phyloP scores from a whole-genome alignment of 2,888 invertebrate genomes.

The Andricus quercusramuli region DNA sequence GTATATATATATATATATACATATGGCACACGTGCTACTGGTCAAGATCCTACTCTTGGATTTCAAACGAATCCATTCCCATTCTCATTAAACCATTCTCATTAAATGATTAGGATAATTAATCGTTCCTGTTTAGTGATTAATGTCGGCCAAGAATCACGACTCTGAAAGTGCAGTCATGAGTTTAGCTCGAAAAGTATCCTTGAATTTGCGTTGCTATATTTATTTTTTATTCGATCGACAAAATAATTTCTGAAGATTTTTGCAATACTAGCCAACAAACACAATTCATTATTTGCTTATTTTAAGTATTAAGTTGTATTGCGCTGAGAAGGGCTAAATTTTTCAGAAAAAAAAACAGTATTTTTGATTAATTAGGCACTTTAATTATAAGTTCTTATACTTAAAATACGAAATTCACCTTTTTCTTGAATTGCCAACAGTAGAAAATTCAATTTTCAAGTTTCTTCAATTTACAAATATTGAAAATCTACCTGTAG shows the following conservation, averaged over 20 bases:
- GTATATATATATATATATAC: background rate
- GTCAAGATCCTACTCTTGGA: conserved; percentile 28
- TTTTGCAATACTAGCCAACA: too few species aligned
- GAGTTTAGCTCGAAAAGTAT: conserved; percentile 25
- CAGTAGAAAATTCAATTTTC: too few species aligned
- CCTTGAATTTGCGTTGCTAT: conserved; percentile 8
- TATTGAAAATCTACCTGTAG: too few species aligned
- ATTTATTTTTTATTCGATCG: background rate
- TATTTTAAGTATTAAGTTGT: too few species aligned
- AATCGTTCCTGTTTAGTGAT: conserved; percentile 33
- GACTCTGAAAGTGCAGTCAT: conserved; percentile 11
- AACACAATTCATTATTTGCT: too few species aligned
- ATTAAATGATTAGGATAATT: conserved; percentile 37
- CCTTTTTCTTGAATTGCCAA: too few species aligned
- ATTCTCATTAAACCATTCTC: conserved; percentile 32
- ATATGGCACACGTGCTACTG: conserved; percentile 8
- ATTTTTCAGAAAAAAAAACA: too few species aligned
- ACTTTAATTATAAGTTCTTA: too few species aligned
- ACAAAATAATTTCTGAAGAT: background rate
- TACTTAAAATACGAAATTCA: too few species aligned
- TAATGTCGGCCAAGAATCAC: background rate
- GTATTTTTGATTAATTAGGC: too few species aligned
- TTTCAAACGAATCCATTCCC: conserved; percentile 17
- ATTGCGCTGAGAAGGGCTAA: too few species aligned
- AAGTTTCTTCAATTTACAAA: too few species aligned